phyloP scores from a whole-genome alignment of 2,113 vertebrate genomes.

The Phylloscopus whistleri region DNA sequence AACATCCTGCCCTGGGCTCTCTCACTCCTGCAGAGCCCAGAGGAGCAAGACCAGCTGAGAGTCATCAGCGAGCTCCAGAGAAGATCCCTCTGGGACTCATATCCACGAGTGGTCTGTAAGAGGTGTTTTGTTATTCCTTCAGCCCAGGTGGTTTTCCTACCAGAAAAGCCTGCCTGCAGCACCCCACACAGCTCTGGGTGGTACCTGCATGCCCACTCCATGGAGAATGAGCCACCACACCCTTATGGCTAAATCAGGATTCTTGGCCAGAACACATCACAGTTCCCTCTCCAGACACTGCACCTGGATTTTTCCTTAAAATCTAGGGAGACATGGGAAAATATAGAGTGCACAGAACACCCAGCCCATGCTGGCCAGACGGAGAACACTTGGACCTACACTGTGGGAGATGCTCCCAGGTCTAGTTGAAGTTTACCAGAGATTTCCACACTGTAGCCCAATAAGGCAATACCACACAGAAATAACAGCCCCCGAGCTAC shows the following conservation, averaged over 20 bases:
- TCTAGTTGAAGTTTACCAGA: neutral
- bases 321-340: neutral
- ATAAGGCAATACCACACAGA: neutral
- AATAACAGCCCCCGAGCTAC: neutral
- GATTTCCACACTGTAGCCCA: neutral
- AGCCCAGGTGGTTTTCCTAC: neutral
- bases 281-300: neutral
- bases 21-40: neutral
- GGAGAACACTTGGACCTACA: neutral
- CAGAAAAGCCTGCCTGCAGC: neutral
- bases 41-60: neutral
- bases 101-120: neutral
- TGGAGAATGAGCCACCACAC: accelerated
- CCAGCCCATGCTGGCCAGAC: neutral
- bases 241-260: neutral
- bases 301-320: neutral
- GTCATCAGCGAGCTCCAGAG: accelerated
- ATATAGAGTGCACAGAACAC: neutral
- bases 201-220: neutral
- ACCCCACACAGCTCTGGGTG: neutral
- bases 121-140: neutral
- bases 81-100: neutral
- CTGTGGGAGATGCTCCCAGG: neutral
- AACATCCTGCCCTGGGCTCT: neutral
- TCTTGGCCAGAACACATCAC: neutral